Percentiles rank a stretch among this genome's conserved stretches.
phyloP scores from a whole-genome alignment of 2,797 vertebrate species.

The Pelodytes ibericus region DNA sequence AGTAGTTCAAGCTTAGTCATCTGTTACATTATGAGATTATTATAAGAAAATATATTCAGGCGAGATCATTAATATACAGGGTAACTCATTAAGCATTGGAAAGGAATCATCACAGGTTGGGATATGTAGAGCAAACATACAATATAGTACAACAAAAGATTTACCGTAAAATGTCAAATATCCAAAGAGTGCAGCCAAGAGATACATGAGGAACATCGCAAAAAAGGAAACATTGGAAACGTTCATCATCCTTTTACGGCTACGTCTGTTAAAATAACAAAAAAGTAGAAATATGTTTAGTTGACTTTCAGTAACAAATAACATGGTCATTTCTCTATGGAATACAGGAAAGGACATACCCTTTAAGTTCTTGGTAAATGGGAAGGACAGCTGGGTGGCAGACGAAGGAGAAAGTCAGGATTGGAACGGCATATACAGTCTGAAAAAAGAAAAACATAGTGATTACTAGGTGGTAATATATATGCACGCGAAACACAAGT shows the following conservation, averaged over 20 bases:
- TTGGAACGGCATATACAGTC: constrained; percentile 96
- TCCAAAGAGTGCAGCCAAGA: constrained; percentile 94
- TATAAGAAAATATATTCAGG: no score
- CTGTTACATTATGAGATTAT: no score
- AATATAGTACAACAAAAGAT: constrained; percentile 39
- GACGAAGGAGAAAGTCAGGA: constrained; percentile 95
- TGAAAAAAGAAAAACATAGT: constrained; percentile 65
- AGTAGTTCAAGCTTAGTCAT: no score
- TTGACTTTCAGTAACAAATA: neutral
- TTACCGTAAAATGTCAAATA: constrained; percentile 96
- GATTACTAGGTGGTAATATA: no score
- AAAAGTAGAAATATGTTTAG: constrained; percentile 12
- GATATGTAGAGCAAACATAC: no score
- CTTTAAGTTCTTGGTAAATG: constrained; percentile 95
- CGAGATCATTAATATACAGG: no score
- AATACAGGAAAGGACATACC: constrained; percentile 72
- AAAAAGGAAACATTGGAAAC: constrained; percentile 96
- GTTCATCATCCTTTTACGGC: constrained; percentile 89
- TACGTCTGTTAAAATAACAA: constrained; percentile 79
- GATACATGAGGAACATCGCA: constrained; percentile 96
- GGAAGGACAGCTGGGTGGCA: constrained; percentile 96
- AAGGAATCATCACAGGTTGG: no score
- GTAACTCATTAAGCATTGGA: no score
- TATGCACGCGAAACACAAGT: no score
- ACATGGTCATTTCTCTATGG: neutral